A percentile compares a stretch with the other conserved stretches of the same genome.
Conservation (phyloP, 1,140 invertebrate species). For the Homalodisca vitripennis region DNA sequence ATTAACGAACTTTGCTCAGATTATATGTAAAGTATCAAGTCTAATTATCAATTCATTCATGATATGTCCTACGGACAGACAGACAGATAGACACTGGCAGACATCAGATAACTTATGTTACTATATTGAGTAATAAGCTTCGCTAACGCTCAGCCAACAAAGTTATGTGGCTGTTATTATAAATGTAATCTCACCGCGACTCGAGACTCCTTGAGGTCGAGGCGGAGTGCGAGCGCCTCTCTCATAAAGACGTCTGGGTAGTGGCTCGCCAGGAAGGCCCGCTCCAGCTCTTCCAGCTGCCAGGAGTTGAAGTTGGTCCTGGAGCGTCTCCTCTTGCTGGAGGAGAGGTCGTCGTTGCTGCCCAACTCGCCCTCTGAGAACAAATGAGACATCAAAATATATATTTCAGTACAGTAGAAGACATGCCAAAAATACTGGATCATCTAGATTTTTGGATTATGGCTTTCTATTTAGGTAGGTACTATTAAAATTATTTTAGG, state of each 20-base stretch:
- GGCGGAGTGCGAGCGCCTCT: conserved; percentile 89
- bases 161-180: too few species aligned
- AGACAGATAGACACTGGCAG: too few species aligned
- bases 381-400: not conserved
- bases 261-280: conserved; percentile 94
- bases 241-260: conserved; percentile 99
- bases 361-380: conserved; percentile 37
- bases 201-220: conserved; percentile 96
- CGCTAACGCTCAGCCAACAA: too few species aligned
- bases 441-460: not conserved
- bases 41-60: too few species aligned
- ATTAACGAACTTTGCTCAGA: too few species aligned
- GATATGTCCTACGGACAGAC: too few species aligned
- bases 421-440: not conserved
- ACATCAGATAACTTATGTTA: too few species aligned
- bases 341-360: conserved; percentile 40
- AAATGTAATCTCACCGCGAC: conserved; percentile 98
- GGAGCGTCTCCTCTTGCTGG: conserved; percentile 78
- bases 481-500: not conserved
- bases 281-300: conserved; percentile 97
- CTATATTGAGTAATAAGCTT: too few species aligned
- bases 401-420: not conserved
- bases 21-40: too few species aligned
- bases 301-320: conserved; percentile 98
- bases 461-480: not conserved